Evolutionary conservation across 2,113 vertebrate genomes (phyloP).

Genomic region (Pachypanchax playfairii): DNA sequence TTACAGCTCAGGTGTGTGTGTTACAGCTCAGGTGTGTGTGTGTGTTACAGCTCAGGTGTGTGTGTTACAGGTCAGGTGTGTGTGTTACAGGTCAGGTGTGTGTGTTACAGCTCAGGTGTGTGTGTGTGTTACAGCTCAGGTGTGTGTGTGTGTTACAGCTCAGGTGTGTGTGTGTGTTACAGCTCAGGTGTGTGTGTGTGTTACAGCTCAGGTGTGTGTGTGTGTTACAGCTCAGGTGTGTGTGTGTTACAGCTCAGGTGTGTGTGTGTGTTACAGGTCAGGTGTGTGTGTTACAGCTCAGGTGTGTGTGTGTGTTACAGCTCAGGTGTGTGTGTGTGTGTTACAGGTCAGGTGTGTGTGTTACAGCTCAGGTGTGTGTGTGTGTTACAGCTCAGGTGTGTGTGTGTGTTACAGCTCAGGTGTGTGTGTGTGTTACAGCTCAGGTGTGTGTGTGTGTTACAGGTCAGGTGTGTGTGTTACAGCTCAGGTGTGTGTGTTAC

Average conservation of each 20-base stretch:
- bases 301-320: conserved; percentile 62
- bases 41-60: no score
- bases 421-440: conserved; percentile 73
- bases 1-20: no score
- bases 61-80: no score
- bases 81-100: no score
- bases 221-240: conserved; percentile 85
- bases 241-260: background rate
- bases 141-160: conserved; percentile 68
- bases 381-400: conserved; percentile 85
- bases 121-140: conserved; percentile 82
- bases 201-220: background rate
- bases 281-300: conserved; percentile 76
- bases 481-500: no score
- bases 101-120: conserved; percentile 1
- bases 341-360: no score
- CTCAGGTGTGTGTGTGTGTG: conserved; percentile 91
- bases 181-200: conserved; percentile 95
- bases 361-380: background rate
- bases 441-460: conserved; percentile 85
- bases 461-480: background rate
- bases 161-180: background rate
- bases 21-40: no score
- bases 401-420: background rate
- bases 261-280: conserved; percentile 77